phyloP scores from a whole-genome alignment of 2,888 invertebrate species.

The Drosophila nigricruria region DNA sequence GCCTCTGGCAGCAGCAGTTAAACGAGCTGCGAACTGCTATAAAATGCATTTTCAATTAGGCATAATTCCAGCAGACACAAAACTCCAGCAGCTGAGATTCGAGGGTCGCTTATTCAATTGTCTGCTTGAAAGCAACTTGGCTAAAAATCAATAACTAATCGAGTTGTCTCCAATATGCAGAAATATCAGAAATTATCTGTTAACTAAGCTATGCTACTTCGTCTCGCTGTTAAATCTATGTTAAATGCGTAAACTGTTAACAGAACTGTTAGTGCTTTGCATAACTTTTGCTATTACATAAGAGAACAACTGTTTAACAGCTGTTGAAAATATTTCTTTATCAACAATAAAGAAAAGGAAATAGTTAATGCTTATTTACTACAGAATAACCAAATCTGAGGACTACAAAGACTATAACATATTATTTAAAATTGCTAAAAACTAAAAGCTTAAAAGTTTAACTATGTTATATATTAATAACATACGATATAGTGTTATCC shows the following conservation, averaged over 20 bases:
- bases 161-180: background rate
- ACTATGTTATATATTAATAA: background rate
- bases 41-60: slow-evolving; percentile 80
- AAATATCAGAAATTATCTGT: background rate
- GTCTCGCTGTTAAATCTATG: background rate
- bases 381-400: background rate
- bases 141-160: slow-evolving; percentile 1
- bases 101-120: slow-evolving; percentile 22
- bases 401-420: too few relatives aligned
- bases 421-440: background rate
- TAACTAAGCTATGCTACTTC: background rate
- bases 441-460: background rate
- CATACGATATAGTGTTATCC: too few relatives aligned
- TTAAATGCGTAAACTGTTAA: background rate
- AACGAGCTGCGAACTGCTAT: slow-evolving; percentile 68
- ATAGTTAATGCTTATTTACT: background rate
- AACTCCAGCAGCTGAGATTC: slow-evolving; percentile 20
- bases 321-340: background rate
- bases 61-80: slow-evolving; percentile 69
- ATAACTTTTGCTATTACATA: background rate
- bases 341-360: background rate
- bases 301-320: background rate
- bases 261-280: background rate
- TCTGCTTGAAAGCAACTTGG: too few relatives aligned
- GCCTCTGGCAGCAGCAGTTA: slow-evolving; percentile 39